These are phyloP conservation scores for Gadus macrocephalus DNA, from an alignment of 2,113 vertebrate genomes.

Conservation along the genomic window DNA sequence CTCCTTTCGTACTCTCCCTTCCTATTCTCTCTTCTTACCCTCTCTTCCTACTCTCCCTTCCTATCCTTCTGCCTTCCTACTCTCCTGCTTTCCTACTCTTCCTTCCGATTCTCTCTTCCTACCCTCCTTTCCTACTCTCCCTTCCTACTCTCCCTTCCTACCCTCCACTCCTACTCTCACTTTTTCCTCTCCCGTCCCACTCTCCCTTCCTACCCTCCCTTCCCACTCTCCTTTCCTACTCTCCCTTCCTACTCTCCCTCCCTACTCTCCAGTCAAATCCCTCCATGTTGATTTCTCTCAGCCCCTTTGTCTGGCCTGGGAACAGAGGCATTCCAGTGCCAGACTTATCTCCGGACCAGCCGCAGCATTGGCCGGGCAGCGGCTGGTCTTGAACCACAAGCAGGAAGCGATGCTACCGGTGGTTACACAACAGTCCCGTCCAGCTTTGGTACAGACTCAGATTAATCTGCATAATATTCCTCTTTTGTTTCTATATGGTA, in stretches of 20 bases:
- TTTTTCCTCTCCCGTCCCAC: neutral
- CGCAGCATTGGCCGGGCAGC: conserved; percentile 4
- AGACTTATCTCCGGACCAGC: conserved; percentile 55
- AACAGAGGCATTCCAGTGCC: conserved; percentile 63
- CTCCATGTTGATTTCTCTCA: no score
- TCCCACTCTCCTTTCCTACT: neutral
- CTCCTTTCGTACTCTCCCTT: conserved; percentile 26
- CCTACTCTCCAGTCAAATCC: conserved; percentile 13
- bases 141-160: conserved; percentile 23
- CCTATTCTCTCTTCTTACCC: neutral
- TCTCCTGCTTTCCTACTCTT: neutral
- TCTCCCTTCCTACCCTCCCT: neutral
- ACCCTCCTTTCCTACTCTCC: conserved; percentile 28
- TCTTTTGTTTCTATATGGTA: conserved; percentile 17
- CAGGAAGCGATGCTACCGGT: conserved; percentile 33
- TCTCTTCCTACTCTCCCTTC: neutral
- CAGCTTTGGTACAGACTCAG: conserved; percentile 3
- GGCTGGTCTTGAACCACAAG: conserved; percentile 27
- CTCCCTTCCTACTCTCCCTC: conserved; percentile 15
- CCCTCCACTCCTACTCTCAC: conserved; percentile 18
- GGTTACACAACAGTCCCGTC: conserved; percentile 38
- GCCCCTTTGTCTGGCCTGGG: conserved; percentile 42
- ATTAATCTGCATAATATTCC: conserved; percentile 33
- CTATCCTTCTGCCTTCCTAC: neutral
- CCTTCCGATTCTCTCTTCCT: neutral